A percentile compares a stretch with the other conserved stretches of the same genome.
These are phyloP conservation scores for Etheostoma spectabile DNA, from an alignment of 2,113 vertebrate species.

Conservation along the genomic window DNA sequence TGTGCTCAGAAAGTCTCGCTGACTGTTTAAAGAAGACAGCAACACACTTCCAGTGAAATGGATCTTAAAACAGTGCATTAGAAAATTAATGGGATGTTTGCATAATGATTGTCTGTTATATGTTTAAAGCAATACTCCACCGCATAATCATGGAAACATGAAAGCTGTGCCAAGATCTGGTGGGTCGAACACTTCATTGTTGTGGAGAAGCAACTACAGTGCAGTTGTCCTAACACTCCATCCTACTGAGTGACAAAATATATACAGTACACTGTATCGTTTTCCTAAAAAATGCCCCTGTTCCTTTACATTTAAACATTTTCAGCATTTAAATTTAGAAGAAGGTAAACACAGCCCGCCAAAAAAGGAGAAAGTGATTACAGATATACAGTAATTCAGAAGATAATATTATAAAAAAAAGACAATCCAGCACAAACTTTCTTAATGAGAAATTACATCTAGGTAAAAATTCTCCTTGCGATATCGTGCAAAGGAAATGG, in stretches of 20 bases:
- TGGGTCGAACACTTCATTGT: neutral
- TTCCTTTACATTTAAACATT: constrained; percentile 4
- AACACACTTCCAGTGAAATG: neutral
- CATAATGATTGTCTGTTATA: constrained; percentile 20
- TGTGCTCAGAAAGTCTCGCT: neutral
- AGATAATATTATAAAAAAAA: neutral
- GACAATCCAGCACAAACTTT: neutral
- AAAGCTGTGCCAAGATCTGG: constrained; percentile 32
- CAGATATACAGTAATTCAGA: neutral
- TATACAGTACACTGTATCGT: neutral
- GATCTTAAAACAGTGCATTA: constrained; percentile 4
- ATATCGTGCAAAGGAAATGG: neutral
- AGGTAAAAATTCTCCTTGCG: neutral
- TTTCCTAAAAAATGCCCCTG: neutral
- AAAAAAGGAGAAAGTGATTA: neutral
- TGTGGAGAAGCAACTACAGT: constrained; percentile 10
- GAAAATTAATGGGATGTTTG: constrained; percentile 38
- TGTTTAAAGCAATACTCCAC: constrained; percentile 34
- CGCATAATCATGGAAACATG: constrained; percentile 42
- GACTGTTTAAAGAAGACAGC: constrained; percentile 18
- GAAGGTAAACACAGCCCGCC: neutral
- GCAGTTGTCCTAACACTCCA: neutral
- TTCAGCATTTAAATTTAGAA: neutral
- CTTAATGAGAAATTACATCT: neutral
- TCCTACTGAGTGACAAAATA: neutral